phyloP scores from a whole-genome alignment of 2,113 vertebrate genomes.

The Mugil cephalus region DNA sequence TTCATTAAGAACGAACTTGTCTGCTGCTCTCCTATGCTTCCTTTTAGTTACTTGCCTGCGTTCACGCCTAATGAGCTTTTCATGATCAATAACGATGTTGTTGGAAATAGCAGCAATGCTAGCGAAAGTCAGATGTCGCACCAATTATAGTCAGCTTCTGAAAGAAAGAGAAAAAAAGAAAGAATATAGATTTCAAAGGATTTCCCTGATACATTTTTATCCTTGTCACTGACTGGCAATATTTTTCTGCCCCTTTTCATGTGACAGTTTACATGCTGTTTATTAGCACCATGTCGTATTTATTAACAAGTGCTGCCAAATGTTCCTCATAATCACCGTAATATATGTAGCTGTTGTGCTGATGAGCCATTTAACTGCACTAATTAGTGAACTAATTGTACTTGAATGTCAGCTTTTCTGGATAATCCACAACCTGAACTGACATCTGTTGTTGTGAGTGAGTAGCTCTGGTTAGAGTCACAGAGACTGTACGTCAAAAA shows the following conservation, averaged over 20 bases:
- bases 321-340: constrained; percentile 27
- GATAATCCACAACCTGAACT: no score
- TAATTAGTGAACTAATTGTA: constrained; percentile 12
- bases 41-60: constrained; percentile 26
- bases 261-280: neutral
- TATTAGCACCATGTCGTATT: neutral
- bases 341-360: constrained; percentile 22
- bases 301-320: constrained; percentile 9
- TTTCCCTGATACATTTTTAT: neutral
- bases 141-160: neutral
- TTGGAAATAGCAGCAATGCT: constrained; percentile 22
- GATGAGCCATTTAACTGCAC: constrained; percentile 35
- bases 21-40: constrained; percentile 18
- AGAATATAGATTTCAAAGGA: neutral
- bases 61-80: constrained; percentile 51
- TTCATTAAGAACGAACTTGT: constrained; percentile 35
- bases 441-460: no score
- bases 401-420: neutral
- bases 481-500: no score
- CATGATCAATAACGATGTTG: constrained; percentile 59
- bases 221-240: neutral
- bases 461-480: neutral
- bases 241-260: neutral
- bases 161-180: neutral
- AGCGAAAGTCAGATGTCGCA: constrained; percentile 17